A percentile compares a stretch with the other conserved stretches of the same genome.
Evolutionary conservation across 1,140 invertebrate genomes (phyloP).

Genomic region (Helicorthomorpha holstii): DNA sequence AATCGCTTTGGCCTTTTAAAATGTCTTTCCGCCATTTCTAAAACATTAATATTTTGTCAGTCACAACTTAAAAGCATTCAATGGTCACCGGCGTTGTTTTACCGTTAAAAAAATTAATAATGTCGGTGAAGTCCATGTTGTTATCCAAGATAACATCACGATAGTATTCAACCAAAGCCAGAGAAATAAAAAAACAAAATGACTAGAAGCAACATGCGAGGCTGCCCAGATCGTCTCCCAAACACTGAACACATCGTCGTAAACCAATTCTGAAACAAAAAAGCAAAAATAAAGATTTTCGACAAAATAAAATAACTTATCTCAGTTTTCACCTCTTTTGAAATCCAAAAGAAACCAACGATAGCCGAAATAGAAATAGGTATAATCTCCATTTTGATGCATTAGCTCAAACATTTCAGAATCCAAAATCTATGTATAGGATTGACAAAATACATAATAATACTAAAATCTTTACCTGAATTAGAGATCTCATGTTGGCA

Average conservation of each 20-base stretch:
- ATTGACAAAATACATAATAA: not conserved
- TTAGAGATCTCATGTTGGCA: slow-evolving; percentile 71
- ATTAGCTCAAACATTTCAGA: slow-evolving; percentile 84
- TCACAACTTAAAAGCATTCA: no score
- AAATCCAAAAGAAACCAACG: slow-evolving; percentile 73
- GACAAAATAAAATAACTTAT: not conserved
- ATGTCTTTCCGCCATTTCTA: no score
- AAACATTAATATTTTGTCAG: no score
- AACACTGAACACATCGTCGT: slow-evolving; percentile 77
- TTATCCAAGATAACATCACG: slow-evolving; percentile 85
- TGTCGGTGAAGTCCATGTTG: slow-evolving; percentile 93
- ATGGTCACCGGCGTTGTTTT: no score
- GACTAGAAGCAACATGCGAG: slow-evolving; percentile 57
- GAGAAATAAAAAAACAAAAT: slow-evolving; percentile 88
- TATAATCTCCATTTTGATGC: slow-evolving; percentile 87
- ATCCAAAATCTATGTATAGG: slow-evolving; percentile 60
- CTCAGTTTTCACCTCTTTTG: slow-evolving; percentile 38
- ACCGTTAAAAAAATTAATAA: slow-evolving; percentile 97
- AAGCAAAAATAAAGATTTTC: slow-evolving; percentile 6
- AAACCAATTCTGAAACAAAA: slow-evolving; percentile 50
- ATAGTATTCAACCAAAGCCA: slow-evolving; percentile 80
- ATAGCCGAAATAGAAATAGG: slow-evolving; percentile 95
- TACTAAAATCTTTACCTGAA: slow-evolving; percentile 31
- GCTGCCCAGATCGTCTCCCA: slow-evolving; percentile 97
- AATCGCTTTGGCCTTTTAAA: no score